phyloP scores from a whole-genome alignment of 1,140 invertebrate species.

The Hydropsyche tenuis region DNA sequence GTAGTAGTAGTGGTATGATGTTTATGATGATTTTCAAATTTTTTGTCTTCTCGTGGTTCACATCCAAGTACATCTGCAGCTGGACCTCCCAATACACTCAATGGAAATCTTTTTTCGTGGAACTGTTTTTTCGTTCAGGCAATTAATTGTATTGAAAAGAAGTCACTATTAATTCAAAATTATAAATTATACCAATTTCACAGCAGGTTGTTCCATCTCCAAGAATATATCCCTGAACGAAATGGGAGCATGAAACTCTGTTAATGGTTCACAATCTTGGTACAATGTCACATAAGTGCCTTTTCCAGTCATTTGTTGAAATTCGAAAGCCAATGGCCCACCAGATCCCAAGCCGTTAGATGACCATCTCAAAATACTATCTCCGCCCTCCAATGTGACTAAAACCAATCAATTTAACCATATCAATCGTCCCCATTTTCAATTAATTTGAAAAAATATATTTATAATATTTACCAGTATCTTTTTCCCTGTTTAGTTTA shows the following conservation, averaged over 20 bases:
- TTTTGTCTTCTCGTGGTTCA: conserved; percentile 45
- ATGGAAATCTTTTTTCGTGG: conserved; percentile 58
- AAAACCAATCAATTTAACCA: conserved; percentile 7
- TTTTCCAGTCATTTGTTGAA: conserved; percentile 45
- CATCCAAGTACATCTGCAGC: conserved; percentile 55
- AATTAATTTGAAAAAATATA: background rate
- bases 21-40: conserved; percentile 10
- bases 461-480: conserved; percentile 19
- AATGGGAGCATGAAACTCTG: conserved; percentile 19
- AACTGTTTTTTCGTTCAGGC: conserved; percentile 51
- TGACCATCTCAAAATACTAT: conserved; percentile 39
- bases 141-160: background rate
- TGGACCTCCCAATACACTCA: conserved; percentile 54
- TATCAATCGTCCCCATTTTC: background rate
- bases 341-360: background rate
- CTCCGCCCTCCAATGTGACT: conserved; percentile 42
- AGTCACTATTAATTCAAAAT: background rate
- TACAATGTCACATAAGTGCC: conserved; percentile 52
- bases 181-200: conserved; percentile 41
- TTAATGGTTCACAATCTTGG: conserved; percentile 51
- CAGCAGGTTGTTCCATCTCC: conserved; percentile 43
- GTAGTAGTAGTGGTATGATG: conserved; percentile 10
- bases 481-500: conserved; percentile 12
- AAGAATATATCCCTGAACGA: conserved; percentile 44
- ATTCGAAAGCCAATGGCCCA: conserved; percentile 38